These are phyloP conservation scores for Lasius fuliginosus DNA, from an alignment of 2,888 invertebrate species.

Conservation along the genomic window DNA sequence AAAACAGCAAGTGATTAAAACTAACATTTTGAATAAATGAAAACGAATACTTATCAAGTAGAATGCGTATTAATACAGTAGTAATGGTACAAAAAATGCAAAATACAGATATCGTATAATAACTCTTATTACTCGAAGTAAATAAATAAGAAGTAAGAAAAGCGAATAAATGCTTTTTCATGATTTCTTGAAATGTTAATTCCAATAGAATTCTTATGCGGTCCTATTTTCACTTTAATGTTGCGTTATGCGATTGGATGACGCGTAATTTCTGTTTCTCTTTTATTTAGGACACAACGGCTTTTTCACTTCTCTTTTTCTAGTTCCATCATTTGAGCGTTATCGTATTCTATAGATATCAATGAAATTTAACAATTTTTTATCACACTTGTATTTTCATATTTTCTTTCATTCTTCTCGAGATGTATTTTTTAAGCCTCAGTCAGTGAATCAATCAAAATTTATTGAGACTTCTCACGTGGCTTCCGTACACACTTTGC, in stretches of 20 bases:
- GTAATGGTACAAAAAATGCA: background rate
- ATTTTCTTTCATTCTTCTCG: background rate
- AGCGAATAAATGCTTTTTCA: background rate
- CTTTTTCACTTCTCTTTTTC: background rate
- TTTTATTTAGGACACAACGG: background rate
- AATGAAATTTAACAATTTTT: background rate
- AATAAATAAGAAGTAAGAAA: background rate
- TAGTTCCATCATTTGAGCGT: background rate
- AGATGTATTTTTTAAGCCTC: background rate
- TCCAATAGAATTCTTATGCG: background rate
- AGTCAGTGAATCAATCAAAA: background rate
- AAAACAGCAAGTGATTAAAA: background rate
- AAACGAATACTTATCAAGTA: background rate
- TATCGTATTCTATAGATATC: background rate
- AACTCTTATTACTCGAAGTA: background rate
- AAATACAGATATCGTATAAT: background rate
- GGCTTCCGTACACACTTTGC: background rate
- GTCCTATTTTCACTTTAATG: background rate
- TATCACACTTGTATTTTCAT: background rate
- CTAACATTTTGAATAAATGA: background rate
- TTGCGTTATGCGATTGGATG: background rate
- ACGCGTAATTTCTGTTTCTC: background rate
- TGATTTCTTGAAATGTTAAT: conserved; percentile 7
- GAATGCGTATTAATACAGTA: background rate
- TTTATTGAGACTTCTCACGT: conserved; percentile 11